Base-by-base conservation (phyloP, 2,797 vertebrate genomes). In the Taenioides sp. region DNA sequence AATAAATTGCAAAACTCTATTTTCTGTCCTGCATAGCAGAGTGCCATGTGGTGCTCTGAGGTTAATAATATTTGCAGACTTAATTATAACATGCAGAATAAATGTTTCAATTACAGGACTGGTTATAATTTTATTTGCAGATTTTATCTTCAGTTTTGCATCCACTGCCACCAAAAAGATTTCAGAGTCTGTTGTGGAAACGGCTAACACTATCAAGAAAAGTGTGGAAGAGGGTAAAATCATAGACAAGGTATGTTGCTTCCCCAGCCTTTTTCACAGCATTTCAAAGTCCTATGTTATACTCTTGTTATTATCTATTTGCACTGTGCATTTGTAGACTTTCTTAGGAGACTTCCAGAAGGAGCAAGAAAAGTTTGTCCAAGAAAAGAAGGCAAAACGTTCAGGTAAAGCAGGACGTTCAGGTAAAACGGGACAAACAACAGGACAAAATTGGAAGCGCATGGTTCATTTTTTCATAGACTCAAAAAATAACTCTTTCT, bases 301-400 rank as follows among this genome's bases (percentile, higher is more conserved):
- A 47, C 16, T 20, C 9, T 25, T 5, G 2, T 16, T 25, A 43
- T 4, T 37, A 10, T 27, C 11, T 74, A 10, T 49, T 59, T 79
- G 71, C 70, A 4, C 4, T 74, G 49, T 86, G 71, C 88, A 71
- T 34, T 86, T 93, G 69, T 78, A 99, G 98, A 99, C 97, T 0
- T 98, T 99, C 85, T 91, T 99, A 31, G 98, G 98, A 80, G 98
- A 98, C 82, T 99, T 99, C 87, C 96, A 99, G 57, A 99, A 99
- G 81, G 98, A 99, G 71, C 98, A 99, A 80, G 93, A 99, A 76
- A 99, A 96, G 87, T 99, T 99, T 93, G 95, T 99, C 54, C 95
- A 95, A 63, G 96, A 98, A 77, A 97, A 99, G 25, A 94, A 97
- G 80, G 93, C 94, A 9, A 98, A 95, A 82, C 98, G 94, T 89